phyloP scores from a whole-genome alignment of 2,888 invertebrate genomes.

The Drosophila crucigera region DNA sequence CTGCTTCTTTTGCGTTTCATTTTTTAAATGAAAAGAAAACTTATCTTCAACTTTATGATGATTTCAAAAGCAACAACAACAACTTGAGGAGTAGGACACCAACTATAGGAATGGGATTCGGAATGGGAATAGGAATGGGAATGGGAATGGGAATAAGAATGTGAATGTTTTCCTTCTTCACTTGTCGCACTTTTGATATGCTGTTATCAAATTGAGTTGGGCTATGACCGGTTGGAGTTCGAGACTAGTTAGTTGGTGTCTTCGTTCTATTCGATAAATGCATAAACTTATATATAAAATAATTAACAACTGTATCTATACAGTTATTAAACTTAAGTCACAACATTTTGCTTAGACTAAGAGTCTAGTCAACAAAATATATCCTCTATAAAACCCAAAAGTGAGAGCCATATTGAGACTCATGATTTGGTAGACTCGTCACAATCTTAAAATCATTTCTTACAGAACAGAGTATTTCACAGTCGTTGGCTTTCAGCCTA shows the following conservation, averaged over 20 bases:
- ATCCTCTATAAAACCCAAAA: neutral
- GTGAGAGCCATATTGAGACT: neutral
- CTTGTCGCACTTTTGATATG: slow-evolving; percentile 53
- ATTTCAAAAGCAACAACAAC: slow-evolving; percentile 70
- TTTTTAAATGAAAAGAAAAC: slow-evolving; percentile 79
- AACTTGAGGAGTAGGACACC: slow-evolving; percentile 40
- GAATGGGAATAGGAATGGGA: slow-evolving; percentile 6
- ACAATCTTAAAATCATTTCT: neutral
- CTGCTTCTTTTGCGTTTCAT: slow-evolving; percentile 14
- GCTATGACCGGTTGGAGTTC: neutral
- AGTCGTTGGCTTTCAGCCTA: neutral
- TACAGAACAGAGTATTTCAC: neutral
- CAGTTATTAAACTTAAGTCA: neutral
- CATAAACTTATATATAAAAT: neutral
- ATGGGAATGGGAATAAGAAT: slow-evolving; percentile 32
- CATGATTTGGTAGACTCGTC: neutral
- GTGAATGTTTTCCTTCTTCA: slow-evolving; percentile 67
- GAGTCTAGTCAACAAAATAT: neutral
- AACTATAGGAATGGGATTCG: slow-evolving; percentile 16
- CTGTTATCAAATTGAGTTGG: neutral
- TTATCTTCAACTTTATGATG: slow-evolving; percentile 82
- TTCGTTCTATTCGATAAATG: neutral
- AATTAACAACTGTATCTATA: no score
- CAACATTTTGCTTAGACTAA: fast-evolving
- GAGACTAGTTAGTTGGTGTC: neutral